Evolutionary conservation across 1,140 invertebrate genomes (phyloP), one percentile per base, ranked within the genome.

Genomic region (Drosophila pruinosa): DNA sequence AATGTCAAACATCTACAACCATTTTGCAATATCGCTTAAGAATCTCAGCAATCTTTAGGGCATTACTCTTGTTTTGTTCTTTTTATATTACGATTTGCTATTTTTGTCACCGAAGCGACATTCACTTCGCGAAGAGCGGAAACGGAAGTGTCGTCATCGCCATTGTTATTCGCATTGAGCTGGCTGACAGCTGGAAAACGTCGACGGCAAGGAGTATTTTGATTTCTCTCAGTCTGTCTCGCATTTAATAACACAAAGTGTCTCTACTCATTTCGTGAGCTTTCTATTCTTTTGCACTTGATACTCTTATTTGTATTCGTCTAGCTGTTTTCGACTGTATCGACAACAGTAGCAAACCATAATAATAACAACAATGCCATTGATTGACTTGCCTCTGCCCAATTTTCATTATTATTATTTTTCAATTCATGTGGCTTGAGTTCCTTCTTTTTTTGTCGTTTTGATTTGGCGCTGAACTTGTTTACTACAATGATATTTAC

Each of bases 381-480:
- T 70, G 81, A 85, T 81, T 81, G 77, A 81, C 78, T 75, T 77
- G 64, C 26, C 73, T 70, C 50, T 79, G 41, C 65, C 58, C 61
- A 63, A 82, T 83, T 82, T 82, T 78, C 79, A 75, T 78, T 83
- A 82, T 78, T 83, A 82, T 76, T 81, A 82, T 71, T 83, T 85
- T 80, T 76, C 56, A 71, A 62, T 47, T 69, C 17, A 24, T 56
- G 26, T 56, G 57, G 72, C 59, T 26, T 47, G 34, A n/a, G 36
- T 17, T 24, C 12, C 43, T 22, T 12, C 31, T 67, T 17, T 34
- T 15, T 50, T 50, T 28, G 26, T 47, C 5, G 41, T 57, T n/a
- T 58, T 57, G 6, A 39, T 48, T 61, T 47, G 38, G 34, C 36
- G 26, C 56, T 43, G 48, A 74, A 54, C 56, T 82, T 81, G 78